These are phyloP conservation scores for Drosophila nigromelanica DNA, from an alignment of 1,140 invertebrate genomes.

Conservation along the genomic window DNA sequence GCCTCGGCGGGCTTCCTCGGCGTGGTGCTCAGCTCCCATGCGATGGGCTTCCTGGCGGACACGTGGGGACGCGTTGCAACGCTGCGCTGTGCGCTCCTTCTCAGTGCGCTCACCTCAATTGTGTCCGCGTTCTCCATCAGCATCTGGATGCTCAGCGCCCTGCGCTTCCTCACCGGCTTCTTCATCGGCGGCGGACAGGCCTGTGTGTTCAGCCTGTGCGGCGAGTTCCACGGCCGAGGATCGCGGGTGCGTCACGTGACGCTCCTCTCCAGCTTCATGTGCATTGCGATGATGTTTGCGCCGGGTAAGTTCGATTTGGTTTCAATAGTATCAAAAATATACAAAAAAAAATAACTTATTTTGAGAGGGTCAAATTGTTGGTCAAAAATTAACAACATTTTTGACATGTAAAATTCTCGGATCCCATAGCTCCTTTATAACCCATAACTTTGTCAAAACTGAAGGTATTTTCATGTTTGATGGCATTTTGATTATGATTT, in stretches of 20 bases:
- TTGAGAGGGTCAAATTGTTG: too few species aligned
- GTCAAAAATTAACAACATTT: too few species aligned
- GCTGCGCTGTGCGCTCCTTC: conserved; percentile 87
- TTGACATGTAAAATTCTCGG: too few species aligned
- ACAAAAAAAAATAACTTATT: too few species aligned
- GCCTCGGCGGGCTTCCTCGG: conserved; percentile 88
- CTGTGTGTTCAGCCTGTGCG: conserved; percentile 87
- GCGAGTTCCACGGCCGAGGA: conserved; percentile 87
- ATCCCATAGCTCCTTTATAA: too few species aligned
- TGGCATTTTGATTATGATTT: too few species aligned
- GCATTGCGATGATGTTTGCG: conserved; percentile 87
- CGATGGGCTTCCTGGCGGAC: conserved; percentile 93
- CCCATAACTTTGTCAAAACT: too few species aligned
- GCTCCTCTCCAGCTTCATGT: conserved; percentile 88
- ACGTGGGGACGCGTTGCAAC: conserved; percentile 89
- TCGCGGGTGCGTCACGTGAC: conserved; percentile 84
- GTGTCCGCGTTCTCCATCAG: conserved; percentile 88
- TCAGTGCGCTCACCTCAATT: conserved; percentile 88
- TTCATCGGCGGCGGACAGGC: conserved; percentile 88
- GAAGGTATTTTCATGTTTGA: too few species aligned
- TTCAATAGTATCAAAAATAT: too few species aligned
- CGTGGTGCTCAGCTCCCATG: conserved; percentile 86
- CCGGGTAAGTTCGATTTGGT: too few species aligned
- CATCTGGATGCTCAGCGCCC: conserved; percentile 87
- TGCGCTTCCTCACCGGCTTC: conserved; percentile 90